Evolutionary conservation across 2,113 vertebrate species (phyloP).

Genomic region (Passer montanus): DNA sequence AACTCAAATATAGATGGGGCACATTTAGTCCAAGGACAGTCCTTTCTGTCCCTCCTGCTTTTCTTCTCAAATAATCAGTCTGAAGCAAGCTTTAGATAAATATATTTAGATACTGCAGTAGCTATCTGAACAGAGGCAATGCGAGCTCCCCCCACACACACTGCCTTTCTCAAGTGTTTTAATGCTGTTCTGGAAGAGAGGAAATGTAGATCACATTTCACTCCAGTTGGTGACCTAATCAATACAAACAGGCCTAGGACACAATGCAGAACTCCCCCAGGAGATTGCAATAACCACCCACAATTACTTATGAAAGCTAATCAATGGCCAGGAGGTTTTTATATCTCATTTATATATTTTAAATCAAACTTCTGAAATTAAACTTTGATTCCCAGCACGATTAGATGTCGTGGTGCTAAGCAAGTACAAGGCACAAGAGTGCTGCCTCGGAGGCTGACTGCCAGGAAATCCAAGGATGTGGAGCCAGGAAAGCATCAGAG

Average conservation of each 20-base stretch:
- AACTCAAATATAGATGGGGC: neutral
- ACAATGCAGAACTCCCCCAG: neutral
- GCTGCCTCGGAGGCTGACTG: neutral
- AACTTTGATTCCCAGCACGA: neutral
- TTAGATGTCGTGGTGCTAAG: neutral
- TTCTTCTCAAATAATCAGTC: neutral
- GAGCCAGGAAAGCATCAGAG: neutral
- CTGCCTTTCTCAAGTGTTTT: neutral
- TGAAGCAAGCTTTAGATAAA: neutral
- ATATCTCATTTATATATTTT: neutral
- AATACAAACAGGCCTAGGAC: neutral
- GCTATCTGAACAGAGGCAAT: neutral
- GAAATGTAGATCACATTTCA: neutral
- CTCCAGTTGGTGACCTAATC: neutral
- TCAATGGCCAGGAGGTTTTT: slow-evolving; percentile 17
- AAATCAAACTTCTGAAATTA: slow-evolving; percentile 14
- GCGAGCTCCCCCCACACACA: neutral
- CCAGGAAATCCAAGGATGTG: neutral
- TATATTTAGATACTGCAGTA: neutral
- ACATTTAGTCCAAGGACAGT: neutral
- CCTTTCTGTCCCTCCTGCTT: neutral
- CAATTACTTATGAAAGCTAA: slow-evolving; percentile 23
- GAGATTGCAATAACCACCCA: neutral
- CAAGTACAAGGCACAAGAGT: neutral
- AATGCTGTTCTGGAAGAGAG: neutral